Conservation (phyloP, 2,797 vertebrate genomes). For the Orestias chungarensis region DNA sequence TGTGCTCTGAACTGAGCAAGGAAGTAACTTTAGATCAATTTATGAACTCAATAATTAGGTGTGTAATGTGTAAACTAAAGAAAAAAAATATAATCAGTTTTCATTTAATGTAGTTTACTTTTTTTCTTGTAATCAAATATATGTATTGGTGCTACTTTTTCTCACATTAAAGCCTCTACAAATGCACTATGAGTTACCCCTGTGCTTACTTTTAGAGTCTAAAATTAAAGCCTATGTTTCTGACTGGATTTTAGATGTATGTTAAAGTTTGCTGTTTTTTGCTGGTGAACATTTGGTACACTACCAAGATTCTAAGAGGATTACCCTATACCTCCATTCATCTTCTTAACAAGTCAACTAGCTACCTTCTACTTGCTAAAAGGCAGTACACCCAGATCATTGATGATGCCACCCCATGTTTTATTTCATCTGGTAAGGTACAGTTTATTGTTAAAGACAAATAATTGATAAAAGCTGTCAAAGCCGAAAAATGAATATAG, state of each 20-base stretch:
- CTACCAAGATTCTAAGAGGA: not conserved
- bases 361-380: too few species aligned
- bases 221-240: not conserved
- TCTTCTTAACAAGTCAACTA: not conserved
- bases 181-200: not conserved
- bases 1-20: conserved; percentile 35
- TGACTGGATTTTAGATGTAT: not conserved
- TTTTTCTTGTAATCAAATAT: conserved; percentile 35
- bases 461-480: too few species aligned
- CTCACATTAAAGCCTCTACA: not conserved
- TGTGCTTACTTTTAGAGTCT: not conserved
- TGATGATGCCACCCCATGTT: too few species aligned
- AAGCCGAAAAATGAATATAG: too few species aligned
- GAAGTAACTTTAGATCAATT: conserved; percentile 13
- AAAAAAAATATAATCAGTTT: conserved; percentile 29
- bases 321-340: not conserved
- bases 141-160: conserved; percentile 29
- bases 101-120: conserved; percentile 40
- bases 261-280: not conserved
- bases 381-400: too few species aligned
- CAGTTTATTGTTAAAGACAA: too few species aligned
- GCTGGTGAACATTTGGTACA: not conserved
- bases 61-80: conserved; percentile 34
- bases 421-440: too few species aligned
- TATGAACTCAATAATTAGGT: conserved; percentile 19